These are phyloP conservation scores for Bettongia penicillata DNA, from an alignment of 2,113 vertebrate genomes.

Conservation along the genomic window DNA sequence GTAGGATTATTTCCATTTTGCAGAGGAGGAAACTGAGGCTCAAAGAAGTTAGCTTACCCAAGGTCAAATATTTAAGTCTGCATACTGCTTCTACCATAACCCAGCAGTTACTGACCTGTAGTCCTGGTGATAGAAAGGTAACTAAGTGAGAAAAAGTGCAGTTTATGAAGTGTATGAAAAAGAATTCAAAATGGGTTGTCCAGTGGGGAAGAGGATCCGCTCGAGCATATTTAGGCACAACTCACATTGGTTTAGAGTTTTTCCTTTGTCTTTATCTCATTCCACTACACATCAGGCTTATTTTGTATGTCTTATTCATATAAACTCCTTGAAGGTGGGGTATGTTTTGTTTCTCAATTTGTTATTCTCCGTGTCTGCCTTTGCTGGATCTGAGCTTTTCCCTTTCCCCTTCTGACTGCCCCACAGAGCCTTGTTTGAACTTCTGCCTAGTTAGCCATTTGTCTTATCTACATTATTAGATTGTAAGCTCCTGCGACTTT, in stretches of 20 bases:
- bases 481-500: background rate
- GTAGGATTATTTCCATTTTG: background rate
- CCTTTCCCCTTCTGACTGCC: background rate
- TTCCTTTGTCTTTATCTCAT: too few relatives aligned
- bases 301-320: background rate
- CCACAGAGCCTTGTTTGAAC: background rate
- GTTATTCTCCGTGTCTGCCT: background rate
- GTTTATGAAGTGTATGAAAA: background rate
- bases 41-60: background rate
- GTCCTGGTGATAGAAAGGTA: background rate
- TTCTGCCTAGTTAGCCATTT: background rate
- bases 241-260: background rate
- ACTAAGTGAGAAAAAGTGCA: background rate
- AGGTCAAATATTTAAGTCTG: background rate
- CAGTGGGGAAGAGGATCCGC: too few relatives aligned
- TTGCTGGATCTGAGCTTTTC: background rate
- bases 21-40: background rate
- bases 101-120: background rate
- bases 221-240: too few relatives aligned
- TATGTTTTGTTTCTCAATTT: background rate
- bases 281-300: background rate
- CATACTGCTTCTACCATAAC: background rate
- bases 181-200: background rate
- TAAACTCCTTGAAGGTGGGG: background rate
- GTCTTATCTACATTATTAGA: background rate